Evolutionary conservation across 2,888 invertebrate species (phyloP).

Genomic region (Cerastis rubricosa): DNA sequence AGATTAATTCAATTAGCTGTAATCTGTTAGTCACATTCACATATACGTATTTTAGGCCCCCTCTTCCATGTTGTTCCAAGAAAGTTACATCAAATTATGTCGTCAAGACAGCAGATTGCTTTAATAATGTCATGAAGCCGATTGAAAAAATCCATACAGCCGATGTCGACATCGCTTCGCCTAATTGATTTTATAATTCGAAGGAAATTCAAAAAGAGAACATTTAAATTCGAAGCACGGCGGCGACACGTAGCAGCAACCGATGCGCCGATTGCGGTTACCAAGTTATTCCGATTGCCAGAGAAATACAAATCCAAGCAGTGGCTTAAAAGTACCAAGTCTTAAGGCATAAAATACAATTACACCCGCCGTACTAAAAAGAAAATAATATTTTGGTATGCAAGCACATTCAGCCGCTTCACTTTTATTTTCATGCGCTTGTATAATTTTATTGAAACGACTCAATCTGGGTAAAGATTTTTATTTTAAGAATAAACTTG

Average conservation of each 20-base stretch:
- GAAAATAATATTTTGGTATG: slow-evolving; percentile 54
- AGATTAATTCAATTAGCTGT: background rate
- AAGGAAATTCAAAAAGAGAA: slow-evolving; percentile 78
- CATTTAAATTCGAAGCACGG: slow-evolving; percentile 81
- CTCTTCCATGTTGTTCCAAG: background rate
- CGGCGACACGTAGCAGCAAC: slow-evolving; percentile 74
- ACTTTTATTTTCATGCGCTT: slow-evolving; percentile 81
- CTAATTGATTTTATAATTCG: slow-evolving; percentile 88
- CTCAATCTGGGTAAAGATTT: slow-evolving; percentile 69
- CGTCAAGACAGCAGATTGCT: slow-evolving; percentile 20
- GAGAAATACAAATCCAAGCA: slow-evolving; percentile 49
- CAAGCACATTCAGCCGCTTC: slow-evolving; percentile 63
- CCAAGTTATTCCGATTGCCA: slow-evolving; percentile 58
- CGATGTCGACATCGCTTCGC: slow-evolving; percentile 70
- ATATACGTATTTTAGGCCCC: background rate
- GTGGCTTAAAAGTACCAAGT: slow-evolving; percentile 51
- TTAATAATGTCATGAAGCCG: slow-evolving; percentile 29
- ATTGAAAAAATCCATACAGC: slow-evolving; percentile 65
- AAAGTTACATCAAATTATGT: slow-evolving; percentile 26
- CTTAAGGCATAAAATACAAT: slow-evolving; percentile 66
- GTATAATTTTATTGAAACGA: slow-evolving; percentile 82
- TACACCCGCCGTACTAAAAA: slow-evolving; percentile 51
- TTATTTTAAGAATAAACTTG: slow-evolving; percentile 62
- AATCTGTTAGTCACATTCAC: background rate
- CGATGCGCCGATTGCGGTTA: slow-evolving; percentile 67